These are phyloP conservation scores for Dione vanillae DNA, from an alignment of 2,888 invertebrate genomes.

Conservation along the genomic window DNA sequence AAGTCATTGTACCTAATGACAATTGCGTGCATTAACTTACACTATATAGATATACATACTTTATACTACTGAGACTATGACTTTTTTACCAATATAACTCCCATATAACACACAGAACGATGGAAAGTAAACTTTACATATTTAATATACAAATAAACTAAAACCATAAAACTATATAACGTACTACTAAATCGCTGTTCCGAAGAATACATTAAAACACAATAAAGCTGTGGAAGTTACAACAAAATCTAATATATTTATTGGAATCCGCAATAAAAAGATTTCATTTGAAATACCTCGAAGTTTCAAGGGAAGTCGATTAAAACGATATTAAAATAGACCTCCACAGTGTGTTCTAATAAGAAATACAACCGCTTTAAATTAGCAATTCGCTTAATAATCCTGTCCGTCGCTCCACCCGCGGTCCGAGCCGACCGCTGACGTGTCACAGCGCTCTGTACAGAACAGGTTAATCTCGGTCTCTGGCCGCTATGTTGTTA, in stretches of 20 bases:
- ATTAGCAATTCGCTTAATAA: not conserved
- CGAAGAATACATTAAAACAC: constrained; percentile 2
- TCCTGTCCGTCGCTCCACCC: not conserved
- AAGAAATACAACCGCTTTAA: not conserved
- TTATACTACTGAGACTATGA: too few relatives aligned
- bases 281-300: not conserved
- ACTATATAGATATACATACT: too few relatives aligned
- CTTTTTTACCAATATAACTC: too few relatives aligned
- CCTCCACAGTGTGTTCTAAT: not conserved
- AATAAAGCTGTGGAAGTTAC: not conserved
- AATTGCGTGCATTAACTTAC: too few relatives aligned
- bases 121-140: too few relatives aligned
- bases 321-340: constrained; percentile 21
- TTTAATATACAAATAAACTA: too few relatives aligned
- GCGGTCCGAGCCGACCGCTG: not conserved
- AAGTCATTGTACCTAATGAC: too few relatives aligned
- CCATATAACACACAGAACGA: too few relatives aligned
- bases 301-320: constrained; percentile 10
- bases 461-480: constrained; percentile 18
- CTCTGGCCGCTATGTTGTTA: constrained; percentile 1
- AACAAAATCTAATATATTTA: constrained; percentile 3
- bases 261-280: not conserved
- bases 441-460: constrained; percentile 15
- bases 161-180: too few relatives aligned
- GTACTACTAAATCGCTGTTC: not conserved